phyloP scores from a whole-genome alignment of 2,888 invertebrate species.

The Iphiclides podalirius region DNA sequence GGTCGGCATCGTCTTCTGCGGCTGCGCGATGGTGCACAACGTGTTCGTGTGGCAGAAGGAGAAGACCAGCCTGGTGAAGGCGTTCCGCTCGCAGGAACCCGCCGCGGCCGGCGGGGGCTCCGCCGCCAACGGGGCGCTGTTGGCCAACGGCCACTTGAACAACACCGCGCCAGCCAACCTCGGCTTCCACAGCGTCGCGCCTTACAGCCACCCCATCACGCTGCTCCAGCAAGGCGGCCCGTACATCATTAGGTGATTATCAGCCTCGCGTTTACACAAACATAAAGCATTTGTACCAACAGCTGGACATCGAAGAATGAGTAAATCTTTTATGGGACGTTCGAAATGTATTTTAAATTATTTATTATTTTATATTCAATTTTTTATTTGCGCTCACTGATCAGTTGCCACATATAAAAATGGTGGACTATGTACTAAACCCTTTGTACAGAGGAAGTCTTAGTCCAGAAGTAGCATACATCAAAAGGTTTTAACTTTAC shows the following conservation, averaged over 20 bases:
- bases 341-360: too few species aligned
- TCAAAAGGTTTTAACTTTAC: too few species aligned
- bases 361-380: too few species aligned
- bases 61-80: constrained; percentile 90
- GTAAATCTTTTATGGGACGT: too few species aligned
- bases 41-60: constrained; percentile 96
- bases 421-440: too few species aligned
- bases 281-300: too few species aligned
- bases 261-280: too few species aligned
- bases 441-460: too few species aligned
- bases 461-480: too few species aligned
- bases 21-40: constrained; percentile 96
- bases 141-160: constrained; percentile 66
- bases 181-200: constrained; percentile 67
- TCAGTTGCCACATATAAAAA: too few species aligned
- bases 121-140: constrained; percentile 59
- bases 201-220: constrained; percentile 71
- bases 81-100: constrained; percentile 62
- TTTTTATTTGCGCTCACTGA: too few species aligned
- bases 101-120: constrained; percentile 46
- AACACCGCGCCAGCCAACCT: constrained; percentile 59
- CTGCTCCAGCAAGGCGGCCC: constrained; percentile 77
- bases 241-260: constrained; percentile 74
- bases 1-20: constrained; percentile 93
- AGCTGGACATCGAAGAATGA: too few species aligned